Evolutionary conservation across 2,113 vertebrate genomes (phyloP), one percentile per base, ranked within the genome.

Genomic region (Lutjanus erythropterus): DNA sequence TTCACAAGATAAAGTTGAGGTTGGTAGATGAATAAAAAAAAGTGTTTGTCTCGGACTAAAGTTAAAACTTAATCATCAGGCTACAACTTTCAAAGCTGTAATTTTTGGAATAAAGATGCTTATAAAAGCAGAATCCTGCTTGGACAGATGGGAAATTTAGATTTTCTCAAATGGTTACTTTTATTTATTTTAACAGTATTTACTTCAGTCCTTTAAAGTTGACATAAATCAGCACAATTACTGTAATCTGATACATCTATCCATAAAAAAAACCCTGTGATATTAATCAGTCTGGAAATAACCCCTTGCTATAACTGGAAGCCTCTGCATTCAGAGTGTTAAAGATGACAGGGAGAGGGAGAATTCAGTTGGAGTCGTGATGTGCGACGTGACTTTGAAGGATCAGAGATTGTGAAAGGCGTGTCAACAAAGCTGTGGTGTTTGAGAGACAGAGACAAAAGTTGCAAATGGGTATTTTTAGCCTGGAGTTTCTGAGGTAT

Each of bases 381-480:
- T 62, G 29, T 47, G 58, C 71, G 59, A 71, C 29, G 35, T 71
- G 68, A 65, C 41, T 65, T 35, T 46, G 77, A 71, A 19, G 60
- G 60, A 79, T 79, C 49, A 35, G 18, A 71, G 58, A 55, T 31
- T 14, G 47, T 23, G 59, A 16, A 65, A 23, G 60, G 50, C 31
- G 6, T n/a, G 60, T 72, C 59, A 79, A 71, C 56, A 71, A 71
- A 62, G 58, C 56, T 37, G 49, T 39, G 56, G 39, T 47, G 69
- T 42, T 66, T 12, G 8, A 60, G 52, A 85, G 55, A 76, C 67
- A 60, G 52, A 85, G 55, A 76, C 67, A 80, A 76, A 68, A 50
- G 83, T 76, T 76, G 29, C 37, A 56, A 61, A 29, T 37, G 47
- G 47, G 29, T 85, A 85, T 81, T 81, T 81, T 85, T 81, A 76